Evolutionary conservation across 2,888 invertebrate genomes (phyloP).

Genomic region (Harmothoe impar): DNA sequence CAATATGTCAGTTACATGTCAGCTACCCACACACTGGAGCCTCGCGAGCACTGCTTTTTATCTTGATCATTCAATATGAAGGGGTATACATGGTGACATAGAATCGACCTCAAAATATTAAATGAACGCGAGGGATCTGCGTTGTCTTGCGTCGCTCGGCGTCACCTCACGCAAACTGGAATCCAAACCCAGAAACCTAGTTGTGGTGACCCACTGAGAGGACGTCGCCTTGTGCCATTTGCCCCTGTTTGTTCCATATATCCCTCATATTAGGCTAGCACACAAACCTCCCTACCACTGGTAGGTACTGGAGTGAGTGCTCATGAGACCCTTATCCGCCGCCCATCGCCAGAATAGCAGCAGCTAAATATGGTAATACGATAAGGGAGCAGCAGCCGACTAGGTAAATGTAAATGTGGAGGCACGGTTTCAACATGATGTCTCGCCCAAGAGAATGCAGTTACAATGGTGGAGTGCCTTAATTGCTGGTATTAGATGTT

Average conservation of each 20-base stretch:
- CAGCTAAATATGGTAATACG: conserved; percentile 56
- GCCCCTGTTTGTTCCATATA: neutral
- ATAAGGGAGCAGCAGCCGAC: neutral
- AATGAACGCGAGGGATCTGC: no score
- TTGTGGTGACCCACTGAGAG: neutral
- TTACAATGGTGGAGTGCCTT: neutral
- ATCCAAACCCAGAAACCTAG: no score
- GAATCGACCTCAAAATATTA: no score
- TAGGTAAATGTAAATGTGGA: conserved; percentile 16
- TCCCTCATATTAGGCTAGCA: neutral
- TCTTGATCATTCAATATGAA: no score
- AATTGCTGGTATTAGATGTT: no score
- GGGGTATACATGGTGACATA: no score
- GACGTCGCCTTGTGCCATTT: neutral
- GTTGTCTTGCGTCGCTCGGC: no score
- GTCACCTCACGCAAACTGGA: no score
- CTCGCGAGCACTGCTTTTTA: no score
- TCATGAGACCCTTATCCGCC: neutral
- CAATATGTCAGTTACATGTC: no score
- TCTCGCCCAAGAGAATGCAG: neutral
- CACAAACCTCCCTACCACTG: neutral
- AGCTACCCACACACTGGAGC: no score
- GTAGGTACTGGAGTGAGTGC: neutral
- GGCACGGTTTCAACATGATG: neutral
- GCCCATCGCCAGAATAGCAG: conserved; percentile 23